Evolutionary conservation across 2,888 invertebrate species (phyloP), one percentile per base, ranked within the genome.

Genomic region (Salpingus planirostris): DNA sequence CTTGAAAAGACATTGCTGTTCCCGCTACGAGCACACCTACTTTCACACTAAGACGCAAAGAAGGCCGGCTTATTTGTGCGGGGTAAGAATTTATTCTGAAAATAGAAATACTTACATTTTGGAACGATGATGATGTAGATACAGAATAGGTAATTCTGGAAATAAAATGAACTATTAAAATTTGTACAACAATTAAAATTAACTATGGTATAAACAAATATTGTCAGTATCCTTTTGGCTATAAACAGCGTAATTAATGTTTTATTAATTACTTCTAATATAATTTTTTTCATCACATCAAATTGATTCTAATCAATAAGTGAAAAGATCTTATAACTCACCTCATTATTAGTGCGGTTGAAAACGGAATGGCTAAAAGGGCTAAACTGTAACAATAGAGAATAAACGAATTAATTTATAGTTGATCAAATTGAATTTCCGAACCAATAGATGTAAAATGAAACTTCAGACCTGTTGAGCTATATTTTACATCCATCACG

Each of bases 11-110:
- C 34, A 35, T 47, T 52, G 31, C 44, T 59, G 54, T 59, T 51
- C 59, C 59, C 59, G 58, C 54, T 50, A 49, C 49, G 51, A 56
- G 57, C 56, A 49, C 57, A 57, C 58, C 54, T 21, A 14, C 22
- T 47, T 44, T 42, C 47, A 49, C 43, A 46, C 47, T 43, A 38
- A 42, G 33, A 43, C 33, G 38, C 36, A 43, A 48, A 49, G 51
- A 50, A 32, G 51, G 59, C 54, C 59, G 59, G 59, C 59, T 59
- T 59, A 58, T 42, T 51, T 44, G 50, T 47, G 50, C 57, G 59
- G 59, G 59, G 59, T 59, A 30, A 21, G 24, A 32, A 32, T 8
- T 22, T 15, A 32, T 15, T 3, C 5, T 18, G 18, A 18, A 8
- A 18, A 18, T 18, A 18, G 18, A 18, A 18, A 18, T 6, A 5